These are phyloP conservation scores for Musca vetustissima DNA, from an alignment of 1,140 invertebrate genomes.

Conservation along the genomic window DNA sequence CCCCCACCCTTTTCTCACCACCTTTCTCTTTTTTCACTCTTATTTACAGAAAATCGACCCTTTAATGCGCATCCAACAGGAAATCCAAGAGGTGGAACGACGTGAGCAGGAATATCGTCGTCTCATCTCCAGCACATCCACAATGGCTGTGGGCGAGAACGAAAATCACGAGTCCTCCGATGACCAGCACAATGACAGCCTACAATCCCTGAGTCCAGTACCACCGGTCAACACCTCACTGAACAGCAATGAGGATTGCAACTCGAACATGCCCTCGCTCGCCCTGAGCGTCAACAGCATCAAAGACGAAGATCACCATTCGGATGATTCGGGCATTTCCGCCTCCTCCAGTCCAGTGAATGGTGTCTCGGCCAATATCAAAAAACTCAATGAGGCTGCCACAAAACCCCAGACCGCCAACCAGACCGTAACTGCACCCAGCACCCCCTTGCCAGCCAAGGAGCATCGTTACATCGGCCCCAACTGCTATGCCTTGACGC, in stretches of 20 bases:
- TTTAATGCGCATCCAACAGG: slow-evolving; percentile 66
- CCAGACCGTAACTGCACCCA: neutral
- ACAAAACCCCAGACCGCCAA: no score
- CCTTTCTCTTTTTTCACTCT: neutral
- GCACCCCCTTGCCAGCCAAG: slow-evolving; percentile 31
- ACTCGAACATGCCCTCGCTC: slow-evolving; percentile 41
- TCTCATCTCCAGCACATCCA: slow-evolving; percentile 57
- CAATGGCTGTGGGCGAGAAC: slow-evolving; percentile 39
- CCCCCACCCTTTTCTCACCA: no score
- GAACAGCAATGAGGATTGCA: neutral
- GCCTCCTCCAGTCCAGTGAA: slow-evolving; percentile 44
- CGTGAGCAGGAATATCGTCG: slow-evolving; percentile 68
- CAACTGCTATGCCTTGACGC: slow-evolving; percentile 56
- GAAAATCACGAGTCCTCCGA: neutral
- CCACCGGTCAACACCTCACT: slow-evolving; percentile 3
- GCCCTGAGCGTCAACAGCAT: slow-evolving; percentile 36
- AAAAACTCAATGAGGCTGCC: slow-evolving; percentile 15
- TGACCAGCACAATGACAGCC: slow-evolving; percentile 24
- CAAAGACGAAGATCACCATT: slow-evolving; percentile 51
- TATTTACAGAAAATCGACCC: slow-evolving; percentile 63
- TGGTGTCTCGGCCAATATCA: slow-evolving; percentile 32
- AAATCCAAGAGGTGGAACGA: slow-evolving; percentile 70
- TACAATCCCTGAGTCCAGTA: slow-evolving; percentile 25
- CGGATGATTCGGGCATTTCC: slow-evolving; percentile 51
- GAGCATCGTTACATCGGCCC: slow-evolving; percentile 49